Base-by-base conservation (phyloP, 2,113 vertebrate species). In the Protobothrops mucrosquamatus region DNA sequence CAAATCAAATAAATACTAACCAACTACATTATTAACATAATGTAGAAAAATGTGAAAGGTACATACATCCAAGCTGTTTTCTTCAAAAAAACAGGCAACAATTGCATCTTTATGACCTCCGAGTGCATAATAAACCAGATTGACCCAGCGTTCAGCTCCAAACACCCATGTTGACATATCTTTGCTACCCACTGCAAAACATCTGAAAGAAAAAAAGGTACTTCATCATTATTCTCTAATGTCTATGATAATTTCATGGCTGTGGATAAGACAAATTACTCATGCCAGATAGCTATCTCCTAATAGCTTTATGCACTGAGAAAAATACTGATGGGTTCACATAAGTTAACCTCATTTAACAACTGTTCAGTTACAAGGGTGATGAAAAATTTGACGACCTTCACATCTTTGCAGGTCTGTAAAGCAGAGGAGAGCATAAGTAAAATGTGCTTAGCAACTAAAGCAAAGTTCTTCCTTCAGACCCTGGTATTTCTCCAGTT, bases 111-210 rank as follows among this genome's bases (percentile, higher is more conserved):
- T 99, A 96, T 99, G 99, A 15, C 99, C 99, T 0, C 99, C 99
- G 57, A 99, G 97, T 0, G 98, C 98, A 81, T 99, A 99, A 97
- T 99, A 99, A 96, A 99, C 98, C 87, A 99, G 98, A 95, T 99
- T 99, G 91, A 95, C 97, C 99, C 99, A 99, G 95, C 99, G 98
- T 93, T 99, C 98, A 0, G 99, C 98, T 91, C 99, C 99, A 23
- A 99, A 99, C 93, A 99, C 98, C 99, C 99, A 99, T 0, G 99
- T 99, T 0, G 98, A 99, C 98, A 98, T 99, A 97, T 99, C 99
- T 96, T 98, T 99, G 96, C 99, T 99, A 24, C 99, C 99, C 6
- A 99, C 98, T 14, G 97, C 99, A 92, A 99, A 99, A 96, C 99
- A 99, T 86, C 99, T 99, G 92, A 1, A 93, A 94, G n/a, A 90